Conservation (phyloP, 1,140 invertebrate genomes). For the Drepana arcuata region DNA sequence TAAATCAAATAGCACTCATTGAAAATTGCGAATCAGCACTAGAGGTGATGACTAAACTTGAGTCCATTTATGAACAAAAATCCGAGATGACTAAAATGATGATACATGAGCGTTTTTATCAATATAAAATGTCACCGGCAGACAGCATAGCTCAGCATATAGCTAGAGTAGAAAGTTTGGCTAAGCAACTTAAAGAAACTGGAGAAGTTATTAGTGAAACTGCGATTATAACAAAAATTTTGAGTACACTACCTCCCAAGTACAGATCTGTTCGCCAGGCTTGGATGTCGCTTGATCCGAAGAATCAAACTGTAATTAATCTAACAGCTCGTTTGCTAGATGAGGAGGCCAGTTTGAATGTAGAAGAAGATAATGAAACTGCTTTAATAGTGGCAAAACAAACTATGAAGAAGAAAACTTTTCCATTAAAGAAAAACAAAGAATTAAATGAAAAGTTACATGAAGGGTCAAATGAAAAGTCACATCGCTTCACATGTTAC, state of each 20-base stretch:
- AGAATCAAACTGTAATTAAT: slow-evolving; percentile 6
- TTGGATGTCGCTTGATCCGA: slow-evolving; percentile 5
- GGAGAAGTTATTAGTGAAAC: slow-evolving; percentile 43
- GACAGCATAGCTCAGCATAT: slow-evolving; percentile 43
- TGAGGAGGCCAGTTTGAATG: slow-evolving; percentile 16
- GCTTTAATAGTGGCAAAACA: slow-evolving; percentile 16
- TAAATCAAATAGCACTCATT: slow-evolving; percentile 31
- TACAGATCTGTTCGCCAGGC: slow-evolving; percentile 8
- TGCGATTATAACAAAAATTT: slow-evolving; percentile 44
- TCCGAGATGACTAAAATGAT: slow-evolving; percentile 40
- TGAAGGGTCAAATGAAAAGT: slow-evolving; percentile 4
- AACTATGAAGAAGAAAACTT: slow-evolving; percentile 4
- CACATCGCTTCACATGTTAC: slow-evolving; percentile 20
- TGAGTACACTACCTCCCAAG: slow-evolving; percentile 20
- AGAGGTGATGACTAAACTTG: slow-evolving; percentile 16
- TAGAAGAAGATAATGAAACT: slow-evolving; percentile 6
- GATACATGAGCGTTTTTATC: slow-evolving; percentile 41
- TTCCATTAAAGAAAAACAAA: background rate
- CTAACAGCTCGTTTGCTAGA: slow-evolving; percentile 14
- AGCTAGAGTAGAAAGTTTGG: slow-evolving; percentile 38
- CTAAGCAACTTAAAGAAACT: slow-evolving; percentile 34
- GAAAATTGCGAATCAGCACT: slow-evolving; percentile 30
- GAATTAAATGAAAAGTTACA: slow-evolving; percentile 1
- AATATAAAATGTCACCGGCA: slow-evolving; percentile 32
- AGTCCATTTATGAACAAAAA: slow-evolving; percentile 36